Base-by-base conservation (phyloP, 2,113 vertebrate species). In the Mormoops blainvillei region DNA sequence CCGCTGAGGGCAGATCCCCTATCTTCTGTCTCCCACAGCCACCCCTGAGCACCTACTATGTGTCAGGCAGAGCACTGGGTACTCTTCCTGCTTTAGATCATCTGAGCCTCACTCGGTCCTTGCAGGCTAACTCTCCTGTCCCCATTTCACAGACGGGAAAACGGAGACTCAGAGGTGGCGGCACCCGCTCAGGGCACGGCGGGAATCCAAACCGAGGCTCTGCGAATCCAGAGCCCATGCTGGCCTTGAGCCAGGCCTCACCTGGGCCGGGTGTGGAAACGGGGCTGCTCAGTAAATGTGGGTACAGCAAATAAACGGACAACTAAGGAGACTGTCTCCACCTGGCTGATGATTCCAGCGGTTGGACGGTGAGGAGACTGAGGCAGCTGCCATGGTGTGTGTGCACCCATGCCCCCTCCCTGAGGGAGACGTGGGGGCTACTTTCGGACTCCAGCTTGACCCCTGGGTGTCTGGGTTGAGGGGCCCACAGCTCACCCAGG, bases 351-450 rank as follows among this genome's bases (percentile, higher is more conserved):
- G 48, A 45, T 2, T 19, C 33, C 24, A 3, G 19, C 8, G 11
- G 19, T 0, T 6, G 45, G 91, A 22, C 28, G 38, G 56, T 11
- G 26, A 31, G 36, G 63, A 68, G 71, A 12, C 63, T 2, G 14
- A 22, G 43, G 68, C 4, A 1, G 20, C n/a, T 0, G 1, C 22
- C 58, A 13, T 0, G 0, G 18, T 0, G 20, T 18, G 52, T 22
- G 56, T 33, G 78, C 1, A 50, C 33, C 43, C 18, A 1, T 0
- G 1, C 1, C 58, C 58, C 58, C 31, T 26, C n/a, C 18, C 26
- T 7, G 19, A n/a, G 7, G n/a, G 19, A 45, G n/a, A 2, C 6
- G 16, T 10, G 4, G 56, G 67, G 15, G 38, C 43, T 54, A 20
- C 36, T 41, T 84, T 61, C 19, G 19, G 52, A 58, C 33, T n/a